Base-by-base conservation (phyloP, 2,113 vertebrate genomes). In the Oreotrochilus melanogaster region DNA sequence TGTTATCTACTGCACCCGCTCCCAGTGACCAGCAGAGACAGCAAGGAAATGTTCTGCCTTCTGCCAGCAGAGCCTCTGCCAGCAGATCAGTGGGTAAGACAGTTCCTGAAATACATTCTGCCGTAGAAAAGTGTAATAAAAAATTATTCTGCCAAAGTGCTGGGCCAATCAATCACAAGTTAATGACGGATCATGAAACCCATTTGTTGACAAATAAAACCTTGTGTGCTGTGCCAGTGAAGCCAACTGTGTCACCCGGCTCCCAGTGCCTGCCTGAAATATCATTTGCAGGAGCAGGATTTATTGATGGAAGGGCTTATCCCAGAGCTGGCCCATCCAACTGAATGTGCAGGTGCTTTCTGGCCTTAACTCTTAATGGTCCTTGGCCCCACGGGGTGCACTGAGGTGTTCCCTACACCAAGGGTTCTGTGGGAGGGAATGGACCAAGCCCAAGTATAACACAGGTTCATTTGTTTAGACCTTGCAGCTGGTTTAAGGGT, bases 141-240 rank as follows among this genome's bases (percentile, higher is more conserved):
- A 80, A 95, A 74, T 17, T 3, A 64, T 30, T 74, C 66, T 95
- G 95, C 89, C 94, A 96, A 72, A 69, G 60, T 67, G 51, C 94
- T 73, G 84, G 86, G 96, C 91, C 85, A 94, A 98, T 97, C 95
- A 96, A 97, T 97, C 97, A 97, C 93, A 81, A 96, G 94, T 95
- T 93, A 88, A 96, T 95, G 91, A 96, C 76, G 95, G 96, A 98
- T 97, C 96, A 97, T 94, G 95, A 95, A 98, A 97, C 75, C 87
- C 89, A 96, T 97, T 97, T 97, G 95, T 97, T 97, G 95, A 97
- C 96, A 98, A 97, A 97, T 98, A 97, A 97, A 98, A 96, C 88
- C 39, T 83, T 78, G 67, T 75, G 73, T 39, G 91, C 82, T 83
- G 33, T 95, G 96, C 95, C 97, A 97, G 57, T 60, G 81, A 93